Evolutionary conservation across 2,797 vertebrate genomes (phyloP).

Genomic region (Leptoclinus maculatus): DNA sequence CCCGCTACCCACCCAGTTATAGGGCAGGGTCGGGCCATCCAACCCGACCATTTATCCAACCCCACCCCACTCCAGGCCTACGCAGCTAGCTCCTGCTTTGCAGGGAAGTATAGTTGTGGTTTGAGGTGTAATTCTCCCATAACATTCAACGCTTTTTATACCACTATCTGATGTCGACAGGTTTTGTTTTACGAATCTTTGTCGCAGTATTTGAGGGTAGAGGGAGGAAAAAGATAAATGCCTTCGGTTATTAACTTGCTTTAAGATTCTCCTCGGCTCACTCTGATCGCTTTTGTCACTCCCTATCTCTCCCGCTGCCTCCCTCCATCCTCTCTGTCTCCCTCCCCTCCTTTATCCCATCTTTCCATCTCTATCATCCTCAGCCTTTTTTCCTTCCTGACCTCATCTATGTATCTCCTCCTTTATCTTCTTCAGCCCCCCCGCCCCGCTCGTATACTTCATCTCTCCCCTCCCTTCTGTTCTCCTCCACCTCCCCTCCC

Average conservation of each 20-base stretch:
- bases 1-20: not conserved
- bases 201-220: slow-evolving; percentile 27
- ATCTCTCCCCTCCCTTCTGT: slow-evolving; percentile 24
- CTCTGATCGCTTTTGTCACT: slow-evolving; percentile 48
- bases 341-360: slow-evolving; percentile 55
- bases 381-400: slow-evolving; percentile 48
- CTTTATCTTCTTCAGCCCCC: slow-evolving; percentile 35
- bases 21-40: not conserved
- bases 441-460: slow-evolving; percentile 37
- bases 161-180: not conserved
- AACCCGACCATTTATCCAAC: not conserved
- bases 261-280: slow-evolving; percentile 48
- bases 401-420: slow-evolving; percentile 55
- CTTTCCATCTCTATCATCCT: slow-evolving; percentile 55
- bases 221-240: slow-evolving; percentile 37
- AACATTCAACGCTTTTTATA: not conserved
- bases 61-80: not conserved
- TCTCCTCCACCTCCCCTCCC: slow-evolving; percentile 34
- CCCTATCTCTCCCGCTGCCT: slow-evolving; percentile 29
- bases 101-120: not conserved
- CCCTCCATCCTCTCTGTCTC: slow-evolving; percentile 34
- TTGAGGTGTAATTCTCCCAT: not conserved
- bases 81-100: not conserved
- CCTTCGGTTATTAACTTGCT: slow-evolving; percentile 55
- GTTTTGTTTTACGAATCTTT: slow-evolving; percentile 16